These are phyloP conservation scores for Nymphalis io DNA, from an alignment of 1,140 invertebrate species.

Conservation along the genomic window DNA sequence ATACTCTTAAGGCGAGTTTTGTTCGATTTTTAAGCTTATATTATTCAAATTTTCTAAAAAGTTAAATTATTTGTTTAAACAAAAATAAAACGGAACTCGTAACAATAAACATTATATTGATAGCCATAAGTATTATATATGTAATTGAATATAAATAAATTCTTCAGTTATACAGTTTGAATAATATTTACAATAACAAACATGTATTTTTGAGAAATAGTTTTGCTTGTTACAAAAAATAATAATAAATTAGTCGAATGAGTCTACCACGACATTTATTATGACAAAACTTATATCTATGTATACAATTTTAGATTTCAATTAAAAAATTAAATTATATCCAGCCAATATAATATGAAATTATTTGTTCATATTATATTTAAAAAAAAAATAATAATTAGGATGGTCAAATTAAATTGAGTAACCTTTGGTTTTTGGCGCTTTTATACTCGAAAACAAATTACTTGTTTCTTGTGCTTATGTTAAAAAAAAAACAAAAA, in stretches of 20 bases:
- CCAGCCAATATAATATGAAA: too few relatives aligned
- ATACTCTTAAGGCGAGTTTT: too few relatives aligned
- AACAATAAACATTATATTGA: slow-evolving; percentile 76
- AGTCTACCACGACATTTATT: slow-evolving; percentile 22
- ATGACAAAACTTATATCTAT: slow-evolving; percentile 8
- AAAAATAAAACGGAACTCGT: slow-evolving; percentile 36
- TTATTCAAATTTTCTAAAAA: too few relatives aligned
- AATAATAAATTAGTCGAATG: slow-evolving; percentile 9
- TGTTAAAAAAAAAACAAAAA: neutral
- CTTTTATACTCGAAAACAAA: neutral
- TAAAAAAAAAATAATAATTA: too few relatives aligned
- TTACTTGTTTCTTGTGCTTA: neutral
- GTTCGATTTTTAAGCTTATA: too few relatives aligned
- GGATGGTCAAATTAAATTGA: neutral
- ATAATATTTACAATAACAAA: slow-evolving; percentile 59
- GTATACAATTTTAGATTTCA: too few relatives aligned
- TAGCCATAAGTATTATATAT: slow-evolving; percentile 62
- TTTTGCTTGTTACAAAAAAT: slow-evolving; percentile 15
- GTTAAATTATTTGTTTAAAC: neutral
- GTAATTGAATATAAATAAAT: slow-evolving; percentile 72
- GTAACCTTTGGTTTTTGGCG: slow-evolving; percentile 1
- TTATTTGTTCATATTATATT: too few relatives aligned
- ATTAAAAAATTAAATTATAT: neutral
- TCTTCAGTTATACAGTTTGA: slow-evolving; percentile 58
- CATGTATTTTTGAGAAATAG: slow-evolving; percentile 21